Percentiles rank a stretch among this genome's conserved stretches.
Conservation (phyloP, 2,113 vertebrate genomes). For the Semnornis frantzii region DNA sequence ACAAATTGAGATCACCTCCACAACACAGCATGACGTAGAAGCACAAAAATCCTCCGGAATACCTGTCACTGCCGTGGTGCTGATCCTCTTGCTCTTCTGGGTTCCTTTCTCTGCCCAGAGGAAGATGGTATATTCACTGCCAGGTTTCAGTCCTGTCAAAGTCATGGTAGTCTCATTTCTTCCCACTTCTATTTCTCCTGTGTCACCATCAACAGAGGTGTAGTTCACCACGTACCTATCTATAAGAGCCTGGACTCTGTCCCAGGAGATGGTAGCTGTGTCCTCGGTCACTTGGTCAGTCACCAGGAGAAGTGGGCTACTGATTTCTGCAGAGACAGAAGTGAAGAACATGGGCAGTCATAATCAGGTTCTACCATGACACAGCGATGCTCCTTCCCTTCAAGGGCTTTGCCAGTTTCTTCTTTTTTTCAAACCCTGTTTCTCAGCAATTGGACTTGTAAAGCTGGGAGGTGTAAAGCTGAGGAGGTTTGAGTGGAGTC, state of each 20-base stretch:
- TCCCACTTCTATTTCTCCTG: constrained; percentile 63
- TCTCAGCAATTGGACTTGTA: neutral
- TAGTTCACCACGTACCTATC: constrained; percentile 85
- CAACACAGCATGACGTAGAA: neutral
- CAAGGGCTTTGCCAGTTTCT: neutral
- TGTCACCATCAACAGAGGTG: constrained; percentile 76
- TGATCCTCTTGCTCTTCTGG: constrained; percentile 75
- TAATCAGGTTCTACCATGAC: neutral
- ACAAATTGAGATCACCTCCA: neutral
- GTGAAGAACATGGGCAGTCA: neutral
- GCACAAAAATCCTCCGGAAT: neutral
- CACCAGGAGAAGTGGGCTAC: constrained; percentile 73
- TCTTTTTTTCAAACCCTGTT: neutral
- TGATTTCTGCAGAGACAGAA: constrained; percentile 46
- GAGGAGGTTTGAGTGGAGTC: neutral
- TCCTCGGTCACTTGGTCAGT: constrained; percentile 80
- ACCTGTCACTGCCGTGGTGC: constrained; percentile 81
- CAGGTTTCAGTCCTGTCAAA: constrained; percentile 78
- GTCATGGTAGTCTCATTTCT: constrained; percentile 61
- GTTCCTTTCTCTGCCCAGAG: constrained; percentile 80
- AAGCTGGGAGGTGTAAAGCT: neutral
- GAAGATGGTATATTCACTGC: constrained; percentile 75
- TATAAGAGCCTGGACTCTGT: constrained; percentile 72
- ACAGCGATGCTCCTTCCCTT: neutral
- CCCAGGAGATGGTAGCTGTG: constrained; percentile 81